Conservation (phyloP, 1,140 invertebrate genomes). For the Megathymus violae region DNA sequence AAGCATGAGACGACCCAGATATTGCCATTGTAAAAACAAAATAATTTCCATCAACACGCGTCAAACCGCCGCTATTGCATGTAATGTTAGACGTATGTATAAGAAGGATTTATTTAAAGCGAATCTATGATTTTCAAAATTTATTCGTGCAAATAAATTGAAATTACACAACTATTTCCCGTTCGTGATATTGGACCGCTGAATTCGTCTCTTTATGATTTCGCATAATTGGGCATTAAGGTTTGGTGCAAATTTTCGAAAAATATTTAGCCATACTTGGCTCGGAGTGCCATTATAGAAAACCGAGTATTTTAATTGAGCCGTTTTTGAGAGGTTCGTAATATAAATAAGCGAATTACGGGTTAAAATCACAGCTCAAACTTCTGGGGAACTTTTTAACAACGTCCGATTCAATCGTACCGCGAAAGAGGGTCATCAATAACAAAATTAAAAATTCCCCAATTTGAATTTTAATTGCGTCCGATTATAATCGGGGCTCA, state of each 20-base stretch:
- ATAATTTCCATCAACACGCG: too few species aligned
- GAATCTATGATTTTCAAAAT: not conserved
- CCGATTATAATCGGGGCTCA: conserved; percentile 76
- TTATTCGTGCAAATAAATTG: conserved; percentile 2
- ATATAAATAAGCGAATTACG: conserved; percentile 68
- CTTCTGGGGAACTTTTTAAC: conserved; percentile 70
- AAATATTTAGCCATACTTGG: conserved; percentile 33
- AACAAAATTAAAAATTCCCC: conserved; percentile 82
- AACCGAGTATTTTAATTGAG: conserved; percentile 40
- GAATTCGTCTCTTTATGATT: conserved; percentile 31
- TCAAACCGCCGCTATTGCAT: not conserved
- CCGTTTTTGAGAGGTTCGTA: conserved; percentile 45
- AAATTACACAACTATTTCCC: conserved; percentile 7
- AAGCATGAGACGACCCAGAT: too few species aligned
- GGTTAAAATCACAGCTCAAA: conserved; percentile 58
- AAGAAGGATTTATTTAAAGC: conserved; percentile 2
- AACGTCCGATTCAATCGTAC: conserved; percentile 65
- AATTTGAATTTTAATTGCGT: conserved; percentile 83
- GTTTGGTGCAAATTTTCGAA: conserved; percentile 32
- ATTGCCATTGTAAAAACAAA: too few species aligned
- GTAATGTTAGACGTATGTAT: not conserved
- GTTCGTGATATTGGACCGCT: conserved; percentile 17
- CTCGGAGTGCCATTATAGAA: conserved; percentile 29
- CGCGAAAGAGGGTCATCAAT: conserved; percentile 76
- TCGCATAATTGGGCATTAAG: conserved; percentile 34